These are phyloP conservation scores for Drosophila sp. DNA, from an alignment of 1,140 invertebrate genomes.

Conservation along the genomic window DNA sequence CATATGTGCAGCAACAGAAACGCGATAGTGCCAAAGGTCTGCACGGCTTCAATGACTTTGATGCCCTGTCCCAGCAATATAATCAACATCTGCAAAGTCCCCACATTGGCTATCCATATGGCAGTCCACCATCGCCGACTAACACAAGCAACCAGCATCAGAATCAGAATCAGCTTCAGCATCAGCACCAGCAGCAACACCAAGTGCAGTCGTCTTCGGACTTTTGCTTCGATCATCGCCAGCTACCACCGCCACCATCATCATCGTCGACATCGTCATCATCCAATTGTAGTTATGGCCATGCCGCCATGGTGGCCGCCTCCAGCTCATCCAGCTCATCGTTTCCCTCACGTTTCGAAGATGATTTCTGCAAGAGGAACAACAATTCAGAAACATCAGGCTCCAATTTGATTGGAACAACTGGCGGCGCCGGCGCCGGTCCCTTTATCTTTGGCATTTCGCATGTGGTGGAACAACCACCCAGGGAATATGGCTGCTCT, in stretches of 20 bases:
- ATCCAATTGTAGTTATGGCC: slow-evolving; percentile 63
- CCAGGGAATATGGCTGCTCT: slow-evolving; percentile 54
- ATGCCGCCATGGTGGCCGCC: slow-evolving; percentile 26
- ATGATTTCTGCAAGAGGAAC: slow-evolving; percentile 70
- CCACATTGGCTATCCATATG: slow-evolving; percentile 77
- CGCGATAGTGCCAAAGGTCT: slow-evolving; percentile 74
- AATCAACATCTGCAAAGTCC: slow-evolving; percentile 73
- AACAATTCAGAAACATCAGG: slow-evolving; percentile 18
- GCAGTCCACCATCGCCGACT: slow-evolving; percentile 76
- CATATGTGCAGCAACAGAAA: slow-evolving; percentile 76
- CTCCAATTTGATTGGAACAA: not conserved
- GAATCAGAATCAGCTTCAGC: too few relatives aligned
- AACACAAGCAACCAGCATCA: slow-evolving; percentile 24
- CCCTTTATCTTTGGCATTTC: slow-evolving; percentile 77
- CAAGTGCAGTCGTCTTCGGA: slow-evolving; percentile 54
- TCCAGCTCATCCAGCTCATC: slow-evolving; percentile 16
- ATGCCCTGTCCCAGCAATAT: slow-evolving; percentile 75
- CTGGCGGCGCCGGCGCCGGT: slow-evolving; percentile 18
- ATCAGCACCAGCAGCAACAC: slow-evolving; percentile 20
- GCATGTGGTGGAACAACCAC: slow-evolving; percentile 57
- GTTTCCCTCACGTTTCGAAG: slow-evolving; percentile 69
- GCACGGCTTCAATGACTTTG: slow-evolving; percentile 80
- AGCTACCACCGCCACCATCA: slow-evolving; percentile 15
- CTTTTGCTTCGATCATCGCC: slow-evolving; percentile 58
- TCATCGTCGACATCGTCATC: slow-evolving; percentile 37